Evolutionary conservation across 2,113 vertebrate genomes (phyloP).

Genomic region (Chaenogobius annularis): DNA sequence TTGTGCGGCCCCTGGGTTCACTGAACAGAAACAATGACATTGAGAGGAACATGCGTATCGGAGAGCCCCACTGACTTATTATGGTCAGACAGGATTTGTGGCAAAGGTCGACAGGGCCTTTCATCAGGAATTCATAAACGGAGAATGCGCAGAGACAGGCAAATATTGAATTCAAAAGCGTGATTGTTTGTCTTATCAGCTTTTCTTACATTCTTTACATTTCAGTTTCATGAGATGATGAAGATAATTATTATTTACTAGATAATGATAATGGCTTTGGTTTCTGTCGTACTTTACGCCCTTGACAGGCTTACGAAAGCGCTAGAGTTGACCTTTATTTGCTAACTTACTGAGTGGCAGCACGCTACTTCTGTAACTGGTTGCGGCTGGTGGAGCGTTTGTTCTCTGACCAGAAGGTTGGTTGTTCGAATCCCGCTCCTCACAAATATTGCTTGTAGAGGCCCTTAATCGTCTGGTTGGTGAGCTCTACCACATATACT

Average conservation of each 20-base stretch:
- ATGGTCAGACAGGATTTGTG: constrained; percentile 38
- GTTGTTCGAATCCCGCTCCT: too few relatives aligned
- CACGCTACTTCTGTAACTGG: too few relatives aligned
- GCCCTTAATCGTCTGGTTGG: too few relatives aligned
- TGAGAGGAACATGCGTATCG: constrained; percentile 24
- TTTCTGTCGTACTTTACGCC: not conserved
- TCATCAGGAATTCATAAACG: not conserved
- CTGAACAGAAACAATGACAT: constrained; percentile 48
- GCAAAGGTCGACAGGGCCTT: constrained; percentile 33
- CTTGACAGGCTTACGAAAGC: too few relatives aligned
- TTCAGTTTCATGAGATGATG: not conserved
- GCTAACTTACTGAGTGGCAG: too few relatives aligned
- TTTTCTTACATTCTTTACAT: not conserved
- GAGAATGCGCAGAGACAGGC: not conserved
- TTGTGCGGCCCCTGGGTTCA: constrained; percentile 30
- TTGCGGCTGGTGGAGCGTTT: too few relatives aligned
- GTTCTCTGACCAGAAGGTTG: too few relatives aligned
- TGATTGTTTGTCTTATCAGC: not conserved
- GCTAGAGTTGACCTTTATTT: too few relatives aligned
- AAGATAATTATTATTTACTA: not conserved
- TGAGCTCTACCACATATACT: too few relatives aligned
- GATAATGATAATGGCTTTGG: not conserved
- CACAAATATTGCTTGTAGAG: too few relatives aligned
- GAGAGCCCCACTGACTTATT: constrained; percentile 17
- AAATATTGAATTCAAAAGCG: not conserved